A percentile compares a stretch with the other conserved stretches of the same genome.
Evolutionary conservation across 2,888 invertebrate genomes (phyloP).

Genomic region (Prosopocoilus inquinatus): DNA sequence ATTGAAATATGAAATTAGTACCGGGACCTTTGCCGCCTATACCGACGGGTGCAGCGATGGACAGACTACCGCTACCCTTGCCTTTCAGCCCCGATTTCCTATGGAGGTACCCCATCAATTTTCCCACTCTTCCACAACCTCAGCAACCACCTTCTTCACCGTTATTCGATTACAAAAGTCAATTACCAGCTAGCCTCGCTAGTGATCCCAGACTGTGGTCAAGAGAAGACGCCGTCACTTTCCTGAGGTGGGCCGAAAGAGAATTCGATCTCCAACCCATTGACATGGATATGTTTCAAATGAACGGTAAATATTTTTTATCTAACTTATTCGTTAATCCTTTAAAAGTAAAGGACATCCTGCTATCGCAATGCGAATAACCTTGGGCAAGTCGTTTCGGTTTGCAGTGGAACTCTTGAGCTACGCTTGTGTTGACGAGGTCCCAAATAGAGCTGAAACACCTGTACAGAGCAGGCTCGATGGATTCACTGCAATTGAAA

Average conservation of each 20-base stretch:
- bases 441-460: no score
- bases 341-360: no score
- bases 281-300: conserved; percentile 91
- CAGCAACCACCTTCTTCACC: conserved; percentile 65
- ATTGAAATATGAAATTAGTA: conserved; percentile 55
- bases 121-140: conserved; percentile 64
- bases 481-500: background rate
- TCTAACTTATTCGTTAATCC: background rate
- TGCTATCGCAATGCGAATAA: no score
- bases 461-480: background rate
- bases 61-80: conserved; percentile 72
- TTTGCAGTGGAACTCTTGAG: no score
- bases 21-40: conserved; percentile 51
- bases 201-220: conserved; percentile 89
- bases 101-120: conserved; percentile 83
- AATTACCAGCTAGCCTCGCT: conserved; percentile 78
- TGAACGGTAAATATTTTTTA: conserved; percentile 71
- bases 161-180: conserved; percentile 81
- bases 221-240: conserved; percentile 83
- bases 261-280: conserved; percentile 90
- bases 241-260: conserved; percentile 87
- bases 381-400: no score
- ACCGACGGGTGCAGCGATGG: conserved; percentile 59
- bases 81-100: conserved; percentile 82
- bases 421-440: no score